Evolutionary conservation across 2,888 invertebrate species (phyloP).

Genomic region (Tanaodytes sp.): DNA sequence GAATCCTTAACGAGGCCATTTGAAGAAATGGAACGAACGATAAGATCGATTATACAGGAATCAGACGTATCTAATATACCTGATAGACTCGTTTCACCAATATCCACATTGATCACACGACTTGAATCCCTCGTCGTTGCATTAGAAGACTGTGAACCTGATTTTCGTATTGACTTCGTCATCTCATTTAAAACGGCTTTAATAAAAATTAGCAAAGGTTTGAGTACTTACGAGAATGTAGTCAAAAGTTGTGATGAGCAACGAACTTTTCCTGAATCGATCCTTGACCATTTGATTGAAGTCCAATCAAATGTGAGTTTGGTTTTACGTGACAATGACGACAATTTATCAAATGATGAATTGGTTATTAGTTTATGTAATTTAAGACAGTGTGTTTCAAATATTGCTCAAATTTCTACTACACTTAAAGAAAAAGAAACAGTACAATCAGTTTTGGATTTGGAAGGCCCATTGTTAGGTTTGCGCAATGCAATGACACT

Average conservation of each 20-base stretch:
- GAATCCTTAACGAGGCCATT: conserved; percentile 66
- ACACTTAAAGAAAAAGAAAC: conserved; percentile 63
- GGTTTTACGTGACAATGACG: conserved; percentile 62
- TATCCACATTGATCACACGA: conserved; percentile 63
- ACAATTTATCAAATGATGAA: conserved; percentile 56
- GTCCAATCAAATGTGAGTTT: conserved; percentile 64
- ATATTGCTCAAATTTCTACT: conserved; percentile 65
- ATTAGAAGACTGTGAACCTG: conserved; percentile 65
- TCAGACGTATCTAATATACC: conserved; percentile 29
- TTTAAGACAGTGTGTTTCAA: conserved; percentile 64
- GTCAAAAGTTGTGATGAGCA: conserved; percentile 50
- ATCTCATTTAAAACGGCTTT: conserved; percentile 60
- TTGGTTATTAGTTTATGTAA: conserved; percentile 61
- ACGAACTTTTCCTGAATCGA: conserved; percentile 61
- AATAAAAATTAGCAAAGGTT: conserved; percentile 56
- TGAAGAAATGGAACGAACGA: conserved; percentile 59
- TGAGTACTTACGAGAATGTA: conserved; percentile 36
- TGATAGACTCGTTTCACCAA: conserved; percentile 57
- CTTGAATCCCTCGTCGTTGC: conserved; percentile 63
- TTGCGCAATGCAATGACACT: conserved; percentile 60
- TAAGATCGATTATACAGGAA: conserved; percentile 40
- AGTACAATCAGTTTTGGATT: conserved; percentile 61
- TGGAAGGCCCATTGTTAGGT: conserved; percentile 64
- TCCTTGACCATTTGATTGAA: conserved; percentile 66
- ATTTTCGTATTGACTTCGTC: conserved; percentile 62